phyloP scores from a whole-genome alignment of 1,140 invertebrate species.

The Nasonia giraulti region DNA sequence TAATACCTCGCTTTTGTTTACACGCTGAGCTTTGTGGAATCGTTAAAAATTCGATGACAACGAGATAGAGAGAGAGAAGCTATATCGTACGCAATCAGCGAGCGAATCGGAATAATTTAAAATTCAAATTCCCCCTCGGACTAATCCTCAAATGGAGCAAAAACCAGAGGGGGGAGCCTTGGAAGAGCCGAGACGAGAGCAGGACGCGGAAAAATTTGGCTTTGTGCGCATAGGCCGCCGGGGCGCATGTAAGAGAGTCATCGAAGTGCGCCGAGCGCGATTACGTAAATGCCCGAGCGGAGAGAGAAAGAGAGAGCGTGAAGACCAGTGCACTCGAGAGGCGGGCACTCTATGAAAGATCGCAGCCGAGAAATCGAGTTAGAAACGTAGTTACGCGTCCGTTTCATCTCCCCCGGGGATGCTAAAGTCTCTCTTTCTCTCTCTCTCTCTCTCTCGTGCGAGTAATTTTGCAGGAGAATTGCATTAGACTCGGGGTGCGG shows the following conservation, averaged over 20 bases:
- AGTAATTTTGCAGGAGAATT: constrained; percentile 63
- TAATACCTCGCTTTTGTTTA: too few relatives aligned
- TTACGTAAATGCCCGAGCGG: constrained; percentile 51
- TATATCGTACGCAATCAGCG: not conserved
- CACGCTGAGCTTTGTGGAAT: too few relatives aligned
- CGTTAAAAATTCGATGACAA: not conserved
- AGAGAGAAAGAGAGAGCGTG: constrained; percentile 35
- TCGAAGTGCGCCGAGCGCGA: constrained; percentile 30
- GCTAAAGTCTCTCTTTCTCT: constrained; percentile 49
- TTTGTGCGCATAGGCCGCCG: not conserved
- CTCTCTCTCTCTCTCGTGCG: constrained; percentile 52
- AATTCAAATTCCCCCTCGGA: not conserved
- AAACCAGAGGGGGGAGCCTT: not conserved
- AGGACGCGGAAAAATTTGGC: constrained; percentile 19
- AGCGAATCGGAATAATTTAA: not conserved
- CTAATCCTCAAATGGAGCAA: not conserved
- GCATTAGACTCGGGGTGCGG: constrained; percentile 52
- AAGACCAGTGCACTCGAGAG: constrained; percentile 31
- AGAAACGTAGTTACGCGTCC: constrained; percentile 62
- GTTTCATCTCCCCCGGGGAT: constrained; percentile 59
- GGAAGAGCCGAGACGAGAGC: not conserved
- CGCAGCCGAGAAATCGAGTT: constrained; percentile 60
- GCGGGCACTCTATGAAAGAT: constrained; percentile 56
- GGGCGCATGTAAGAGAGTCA: not conserved
- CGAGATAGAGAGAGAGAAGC: too few relatives aligned